A percentile compares a stretch with the other conserved stretches of the same genome.
Conservation (phyloP, 2,113 vertebrate genomes). For the Etheostoma cragini region DNA sequence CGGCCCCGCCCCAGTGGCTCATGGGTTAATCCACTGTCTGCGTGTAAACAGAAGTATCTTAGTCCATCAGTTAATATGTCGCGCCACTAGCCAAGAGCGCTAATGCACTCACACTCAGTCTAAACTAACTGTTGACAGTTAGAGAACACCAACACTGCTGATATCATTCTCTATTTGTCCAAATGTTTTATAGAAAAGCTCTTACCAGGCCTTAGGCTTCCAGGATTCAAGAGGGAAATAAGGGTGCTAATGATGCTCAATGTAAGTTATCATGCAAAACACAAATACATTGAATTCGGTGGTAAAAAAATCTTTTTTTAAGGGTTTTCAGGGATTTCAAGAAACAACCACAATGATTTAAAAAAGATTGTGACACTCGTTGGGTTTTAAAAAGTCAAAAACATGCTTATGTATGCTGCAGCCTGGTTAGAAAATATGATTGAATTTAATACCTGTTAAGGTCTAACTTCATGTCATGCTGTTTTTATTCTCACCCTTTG, state of each 20-base stretch:
- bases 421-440: no score
- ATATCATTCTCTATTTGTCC: not conserved
- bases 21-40: conserved; percentile 39
- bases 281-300: not conserved
- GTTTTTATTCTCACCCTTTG: no score
- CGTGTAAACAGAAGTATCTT: conserved; percentile 16
- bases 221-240: conserved; percentile 8
- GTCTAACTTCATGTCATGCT: no score
- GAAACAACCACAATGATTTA: not conserved
- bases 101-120: conserved; percentile 44
- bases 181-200: not conserved
- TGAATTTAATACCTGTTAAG: no score
- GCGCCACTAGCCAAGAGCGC: not conserved
- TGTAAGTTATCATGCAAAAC: not conserved
- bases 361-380: not conserved
- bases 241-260: not conserved
- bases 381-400: no score
- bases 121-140: not conserved
- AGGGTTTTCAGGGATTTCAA: not conserved
- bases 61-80: conserved; percentile 29
- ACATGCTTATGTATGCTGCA: no score
- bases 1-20: conserved; percentile 50
- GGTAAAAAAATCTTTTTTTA: not conserved
- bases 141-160: not conserved
- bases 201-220: not conserved